Evolutionary conservation across 2,113 vertebrate species (phyloP).

Genomic region (Ceyx cyanopectus): DNA sequence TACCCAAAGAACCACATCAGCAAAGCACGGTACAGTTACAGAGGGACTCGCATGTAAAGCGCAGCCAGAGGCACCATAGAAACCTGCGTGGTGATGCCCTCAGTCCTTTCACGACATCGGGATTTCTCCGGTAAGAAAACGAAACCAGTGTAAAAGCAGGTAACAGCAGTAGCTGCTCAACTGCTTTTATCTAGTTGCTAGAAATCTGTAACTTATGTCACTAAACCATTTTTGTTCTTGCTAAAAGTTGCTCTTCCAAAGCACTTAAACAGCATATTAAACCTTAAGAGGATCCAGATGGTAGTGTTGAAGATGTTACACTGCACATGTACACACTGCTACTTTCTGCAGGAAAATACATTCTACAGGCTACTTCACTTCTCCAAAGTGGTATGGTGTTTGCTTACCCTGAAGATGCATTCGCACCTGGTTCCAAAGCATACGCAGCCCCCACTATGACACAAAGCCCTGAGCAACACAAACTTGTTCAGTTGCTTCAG

Average conservation of each 20-base stretch:
- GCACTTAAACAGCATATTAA: not conserved
- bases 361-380: not conserved
- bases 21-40: not conserved
- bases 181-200: not conserved
- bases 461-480: not conserved
- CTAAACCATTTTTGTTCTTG: not conserved
- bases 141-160: not conserved
- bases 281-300: not conserved
- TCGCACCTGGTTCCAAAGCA: not conserved
- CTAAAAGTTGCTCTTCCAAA: not conserved
- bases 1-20: not conserved
- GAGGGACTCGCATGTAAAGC: not conserved
- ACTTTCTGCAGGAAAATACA: not conserved
- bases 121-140: not conserved
- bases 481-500: not conserved
- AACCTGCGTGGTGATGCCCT: not conserved
- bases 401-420: not conserved
- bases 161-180: not conserved
- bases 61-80: not conserved
- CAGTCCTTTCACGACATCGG: not conserved
- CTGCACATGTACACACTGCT: not conserved
- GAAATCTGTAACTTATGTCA: not conserved
- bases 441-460: not conserved
- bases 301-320: fast-evolving
- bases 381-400: not conserved